These are phyloP conservation scores for Entomyzon cyanotis DNA, from an alignment of 2,113 vertebrate species.

Conservation along the genomic window DNA sequence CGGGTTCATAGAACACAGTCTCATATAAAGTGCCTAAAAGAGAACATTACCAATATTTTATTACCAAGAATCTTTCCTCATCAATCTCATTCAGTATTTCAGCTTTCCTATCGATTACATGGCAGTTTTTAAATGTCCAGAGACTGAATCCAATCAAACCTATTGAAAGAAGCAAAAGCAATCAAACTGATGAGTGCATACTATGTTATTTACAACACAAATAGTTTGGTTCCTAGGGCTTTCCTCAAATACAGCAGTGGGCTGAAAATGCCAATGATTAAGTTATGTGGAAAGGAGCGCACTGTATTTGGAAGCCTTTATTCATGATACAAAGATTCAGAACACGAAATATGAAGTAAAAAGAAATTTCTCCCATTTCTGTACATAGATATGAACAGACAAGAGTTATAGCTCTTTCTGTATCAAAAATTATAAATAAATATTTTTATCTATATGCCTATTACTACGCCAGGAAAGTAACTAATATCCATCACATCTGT, in stretches of 20 bases:
- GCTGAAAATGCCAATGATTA: slow-evolving; percentile 59
- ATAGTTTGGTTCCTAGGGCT: slow-evolving; percentile 60
- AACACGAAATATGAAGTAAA: slow-evolving; percentile 28
- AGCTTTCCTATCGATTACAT: slow-evolving; percentile 68
- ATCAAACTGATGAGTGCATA: slow-evolving; percentile 65
- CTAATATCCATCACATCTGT: background rate
- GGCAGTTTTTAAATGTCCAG: slow-evolving; percentile 66
- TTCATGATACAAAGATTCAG: background rate
- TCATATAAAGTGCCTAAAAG: slow-evolving; percentile 16
- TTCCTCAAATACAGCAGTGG: slow-evolving; percentile 56
- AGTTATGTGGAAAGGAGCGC: slow-evolving; percentile 52
- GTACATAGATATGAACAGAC: background rate
- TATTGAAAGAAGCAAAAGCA: slow-evolving; percentile 65
- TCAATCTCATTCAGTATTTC: slow-evolving; percentile 67
- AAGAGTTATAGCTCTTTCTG: background rate
- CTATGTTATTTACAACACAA: slow-evolving; percentile 69
- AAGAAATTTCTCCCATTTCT: background rate
- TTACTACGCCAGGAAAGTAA: background rate
- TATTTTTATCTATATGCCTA: background rate
- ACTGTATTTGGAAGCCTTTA: slow-evolving; percentile 14
- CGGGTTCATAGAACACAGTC: background rate
- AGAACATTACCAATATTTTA: slow-evolving; percentile 17
- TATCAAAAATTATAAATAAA: background rate
- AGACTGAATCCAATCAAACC: slow-evolving; percentile 70
- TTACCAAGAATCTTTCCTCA: slow-evolving; percentile 30